These are phyloP conservation scores for Labeo calbasu DNA, from an alignment of 2,797 vertebrate species.

Conservation along the genomic window DNA sequence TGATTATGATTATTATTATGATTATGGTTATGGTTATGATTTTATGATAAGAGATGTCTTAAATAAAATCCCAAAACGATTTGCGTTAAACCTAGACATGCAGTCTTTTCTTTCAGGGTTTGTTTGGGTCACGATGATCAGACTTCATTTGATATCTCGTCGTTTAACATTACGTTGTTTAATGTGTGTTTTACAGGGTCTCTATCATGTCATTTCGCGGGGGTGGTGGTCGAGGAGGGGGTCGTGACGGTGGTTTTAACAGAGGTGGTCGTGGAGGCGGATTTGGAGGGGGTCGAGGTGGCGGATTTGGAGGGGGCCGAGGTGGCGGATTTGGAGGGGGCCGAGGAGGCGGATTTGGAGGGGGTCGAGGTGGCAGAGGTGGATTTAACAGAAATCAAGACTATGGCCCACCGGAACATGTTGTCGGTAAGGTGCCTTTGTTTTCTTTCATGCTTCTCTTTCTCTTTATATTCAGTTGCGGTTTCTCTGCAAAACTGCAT, in stretches of 20 bases:
- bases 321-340: conserved; percentile 79
- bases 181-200: conserved; percentile 8
- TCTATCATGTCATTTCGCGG: conserved; percentile 83
- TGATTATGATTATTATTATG: too few relatives aligned
- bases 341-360: conserved; percentile 79
- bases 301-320: conserved; percentile 62
- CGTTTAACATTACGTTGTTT: neutral
- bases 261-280: conserved; percentile 73
- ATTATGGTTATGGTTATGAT: too few relatives aligned
- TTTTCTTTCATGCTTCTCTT: neutral
- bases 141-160: neutral
- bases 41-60: too few relatives aligned
- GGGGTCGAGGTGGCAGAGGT: conserved; percentile 86
- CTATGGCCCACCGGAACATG: conserved; percentile 91
- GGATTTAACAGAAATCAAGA: conserved; percentile 88
- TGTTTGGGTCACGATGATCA: neutral
- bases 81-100: neutral
- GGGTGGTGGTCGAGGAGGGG: conserved; percentile 74
- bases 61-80: neutral
- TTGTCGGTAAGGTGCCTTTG: conserved; percentile 82
- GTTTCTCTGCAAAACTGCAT: neutral
- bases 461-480: neutral
- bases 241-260: conserved; percentile 66
- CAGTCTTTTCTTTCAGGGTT: neutral
- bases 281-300: conserved; percentile 80